phyloP scores from a whole-genome alignment of 2,888 invertebrate species.

The Lordiphosa fenestrarum region DNA sequence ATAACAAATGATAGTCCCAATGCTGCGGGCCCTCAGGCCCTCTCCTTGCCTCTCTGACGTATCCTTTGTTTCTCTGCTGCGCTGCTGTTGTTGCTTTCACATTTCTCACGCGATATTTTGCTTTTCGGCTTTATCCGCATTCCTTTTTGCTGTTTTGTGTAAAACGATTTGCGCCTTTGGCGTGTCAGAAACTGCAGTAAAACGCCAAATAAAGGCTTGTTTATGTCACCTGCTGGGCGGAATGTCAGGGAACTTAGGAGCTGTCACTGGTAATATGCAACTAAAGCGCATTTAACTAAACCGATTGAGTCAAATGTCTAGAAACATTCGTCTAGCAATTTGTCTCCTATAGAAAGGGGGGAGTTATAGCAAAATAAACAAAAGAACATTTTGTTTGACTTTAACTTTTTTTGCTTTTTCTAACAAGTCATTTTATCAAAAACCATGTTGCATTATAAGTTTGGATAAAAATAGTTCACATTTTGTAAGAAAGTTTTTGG shows the following conservation, averaged over 20 bases:
- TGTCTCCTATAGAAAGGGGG: too few species aligned
- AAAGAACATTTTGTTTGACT: too few species aligned
- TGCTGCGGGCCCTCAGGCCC: neutral
- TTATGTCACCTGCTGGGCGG: slow-evolving; percentile 63
- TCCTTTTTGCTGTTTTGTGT: slow-evolving; percentile 31
- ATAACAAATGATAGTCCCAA: slow-evolving; percentile 63
- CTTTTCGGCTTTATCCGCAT: slow-evolving; percentile 15
- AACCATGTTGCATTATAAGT: too few species aligned
- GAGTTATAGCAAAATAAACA: too few species aligned
- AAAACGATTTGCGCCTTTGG: slow-evolving; percentile 43
- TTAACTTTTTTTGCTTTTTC: too few species aligned
- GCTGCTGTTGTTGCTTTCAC: slow-evolving; percentile 12
- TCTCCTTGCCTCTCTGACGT: neutral
- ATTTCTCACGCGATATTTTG: slow-evolving; percentile 58
- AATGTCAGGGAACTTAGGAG: slow-evolving; percentile 10
- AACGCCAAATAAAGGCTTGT: slow-evolving; percentile 72
- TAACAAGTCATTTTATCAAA: too few species aligned
- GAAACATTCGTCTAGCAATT: slow-evolving; percentile 36
- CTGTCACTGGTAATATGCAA: slow-evolving; percentile 62
- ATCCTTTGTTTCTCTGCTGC: neutral
- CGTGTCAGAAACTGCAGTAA: slow-evolving; percentile 63
- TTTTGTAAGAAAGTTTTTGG: too few species aligned
- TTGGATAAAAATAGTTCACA: too few species aligned
- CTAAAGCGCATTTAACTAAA: slow-evolving; percentile 48
- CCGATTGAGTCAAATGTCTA: slow-evolving; percentile 36